Conservation (phyloP, 2,113 vertebrate species). For the Balaenoptera acutorostrata region DNA sequence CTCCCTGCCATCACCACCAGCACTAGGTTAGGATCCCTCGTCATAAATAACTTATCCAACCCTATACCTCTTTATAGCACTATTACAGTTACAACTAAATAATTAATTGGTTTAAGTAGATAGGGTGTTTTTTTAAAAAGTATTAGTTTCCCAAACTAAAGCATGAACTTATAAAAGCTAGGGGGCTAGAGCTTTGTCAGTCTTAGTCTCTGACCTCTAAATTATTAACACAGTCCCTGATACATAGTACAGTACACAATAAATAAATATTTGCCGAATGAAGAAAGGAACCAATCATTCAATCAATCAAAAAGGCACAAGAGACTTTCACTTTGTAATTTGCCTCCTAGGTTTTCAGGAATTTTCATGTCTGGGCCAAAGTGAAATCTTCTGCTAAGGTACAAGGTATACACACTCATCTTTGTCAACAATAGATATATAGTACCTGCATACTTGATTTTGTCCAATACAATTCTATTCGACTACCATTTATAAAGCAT, state of each 20-base stretch:
- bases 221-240: neutral
- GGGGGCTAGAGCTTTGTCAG: neutral
- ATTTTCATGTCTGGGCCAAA: neutral
- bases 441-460: neutral
- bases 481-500: neutral
- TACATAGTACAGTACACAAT: neutral
- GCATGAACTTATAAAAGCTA: neutral
- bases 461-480: neutral
- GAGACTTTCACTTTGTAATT: neutral
- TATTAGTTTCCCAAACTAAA: neutral
- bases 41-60: neutral
- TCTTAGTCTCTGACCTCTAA: neutral
- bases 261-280: neutral
- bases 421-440: neutral
- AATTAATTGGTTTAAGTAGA: neutral
- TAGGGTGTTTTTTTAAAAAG: neutral
- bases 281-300: neutral
- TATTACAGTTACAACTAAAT: neutral
- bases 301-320: neutral
- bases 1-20: neutral
- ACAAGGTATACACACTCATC: neutral
- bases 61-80: neutral
- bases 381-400: neutral
- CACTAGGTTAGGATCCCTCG: neutral
- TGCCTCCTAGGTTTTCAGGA: neutral